Evolutionary conservation across 2,888 invertebrate species (phyloP), one percentile per base, ranked within the genome.

Genomic region (Sericinus montela): DNA sequence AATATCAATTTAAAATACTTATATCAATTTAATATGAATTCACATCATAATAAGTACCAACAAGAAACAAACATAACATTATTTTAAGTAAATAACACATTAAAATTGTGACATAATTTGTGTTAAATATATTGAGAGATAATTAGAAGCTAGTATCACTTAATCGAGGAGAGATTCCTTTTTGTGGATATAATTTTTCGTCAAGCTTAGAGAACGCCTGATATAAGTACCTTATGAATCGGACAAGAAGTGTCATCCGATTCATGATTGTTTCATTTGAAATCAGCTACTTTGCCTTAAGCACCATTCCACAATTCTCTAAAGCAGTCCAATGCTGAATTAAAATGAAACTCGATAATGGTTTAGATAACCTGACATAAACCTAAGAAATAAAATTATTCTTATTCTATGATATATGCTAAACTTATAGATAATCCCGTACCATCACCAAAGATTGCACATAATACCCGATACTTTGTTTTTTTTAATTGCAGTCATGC

Each of bases 371-470:
- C 63, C 66, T 60, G 58, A 72, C 63, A 72, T 65, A 75, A 67
- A 53, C 71, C 69, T 60, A 61, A 51, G 53, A 56, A 57, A 66
- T 76, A 75, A 62, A 62, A 65, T 60, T 56, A 57, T 48, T 38
- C 56, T 68, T 67, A 70, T 50, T 60, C 69, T 78, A 75, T 64
- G 66, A 70, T 80, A 79, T 55, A 30, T 55, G 36, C 63, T 75
- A 76, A 59, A 63, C 82, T 83, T 86, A 86, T 37, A 56, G 60
- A 59, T 84, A 83, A 74, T 80, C 90, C 88, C 86, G 85, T 85
- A 90, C 91, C 93, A 91, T 91, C 92, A 92, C 93, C 92, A 92
- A 91, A 86, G 93, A 94, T 94, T 94, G 94, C 94, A 94, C 94
- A 93, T 93, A 91, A 91, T 93, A 93, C 94, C 94, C 94, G 93